phyloP scores from a whole-genome alignment of 2,888 invertebrate species.

The Nymphalis urticae region DNA sequence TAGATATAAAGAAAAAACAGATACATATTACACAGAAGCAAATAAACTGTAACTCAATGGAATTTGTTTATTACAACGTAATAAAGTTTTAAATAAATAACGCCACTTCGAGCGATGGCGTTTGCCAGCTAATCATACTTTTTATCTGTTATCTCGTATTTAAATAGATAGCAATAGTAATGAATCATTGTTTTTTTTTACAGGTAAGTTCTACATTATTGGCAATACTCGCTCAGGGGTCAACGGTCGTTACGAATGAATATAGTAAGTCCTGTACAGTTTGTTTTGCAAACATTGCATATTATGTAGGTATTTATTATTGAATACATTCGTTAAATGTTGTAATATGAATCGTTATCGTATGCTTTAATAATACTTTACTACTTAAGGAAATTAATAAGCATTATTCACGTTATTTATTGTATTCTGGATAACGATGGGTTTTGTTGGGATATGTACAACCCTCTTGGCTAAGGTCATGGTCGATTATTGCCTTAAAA shows the following conservation, averaged over 20 bases:
- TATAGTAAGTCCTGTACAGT: background rate
- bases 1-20: background rate
- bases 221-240: constrained; percentile 19
- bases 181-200: constrained; percentile 31
- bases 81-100: constrained; percentile 14
- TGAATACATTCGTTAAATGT: too few relatives aligned
- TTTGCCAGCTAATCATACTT: constrained; percentile 14
- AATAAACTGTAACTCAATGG: background rate
- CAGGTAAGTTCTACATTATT: constrained; percentile 42
- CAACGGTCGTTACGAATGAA: background rate
- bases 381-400: too few relatives aligned
- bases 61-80: constrained; percentile 3
- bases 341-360: too few relatives aligned
- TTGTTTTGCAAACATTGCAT: too few relatives aligned
- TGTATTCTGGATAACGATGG: too few relatives aligned
- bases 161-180: constrained; percentile 13
- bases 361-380: too few relatives aligned
- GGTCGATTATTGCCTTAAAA: too few relatives aligned
- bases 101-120: background rate
- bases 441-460: too few relatives aligned
- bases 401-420: too few relatives aligned
- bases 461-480: too few relatives aligned
- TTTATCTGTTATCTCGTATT: constrained; percentile 13
- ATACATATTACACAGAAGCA: background rate
- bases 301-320: too few relatives aligned